Evolutionary conservation across 2,797 vertebrate genomes (phyloP), one percentile per base, ranked within the genome.

Genomic region (Pseudopleuronectes americanus): DNA sequence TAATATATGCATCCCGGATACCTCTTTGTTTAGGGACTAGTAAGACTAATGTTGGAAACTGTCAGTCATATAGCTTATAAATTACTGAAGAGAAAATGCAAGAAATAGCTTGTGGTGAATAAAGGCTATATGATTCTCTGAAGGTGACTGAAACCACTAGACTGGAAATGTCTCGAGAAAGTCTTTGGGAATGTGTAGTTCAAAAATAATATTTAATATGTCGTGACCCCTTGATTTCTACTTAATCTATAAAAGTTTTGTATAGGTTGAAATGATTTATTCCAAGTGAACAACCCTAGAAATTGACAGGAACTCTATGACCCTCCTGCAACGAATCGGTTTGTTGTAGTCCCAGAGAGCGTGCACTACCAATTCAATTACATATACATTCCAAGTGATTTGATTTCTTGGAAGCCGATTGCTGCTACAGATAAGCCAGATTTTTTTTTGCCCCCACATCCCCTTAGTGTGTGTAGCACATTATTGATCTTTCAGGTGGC

Each of bases 31-130:
- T 61, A 43, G 60, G 1, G 0, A 8, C 9, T 48, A 49, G 59
- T 56, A 31, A 57, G 69, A 12, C 33, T 36, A 36, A 38, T 3
- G 36, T 24, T 23, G 26, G 62, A 53, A 72, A 65, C 57, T 51
- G 57, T 81, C 64, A 41, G 7, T 64, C 57, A 53, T 23, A 26
- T n/a, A 31, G 24, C 26, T 21, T 54, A 54, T 85, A 52, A 85
- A 77, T 84, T 71, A 78, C 74, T 74, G n/a, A 84, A 33, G 53
- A 57, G 59, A 17, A 58, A 81, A 77, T 23, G 13, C 58, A 81
- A 77, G 65, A 90, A 79, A 76, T 80, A 68, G 36, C 53, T 68
- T n/a, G 57, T 60, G 66, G 54, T 70, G 63, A 49, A 56, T 53
- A 17, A 12, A 38, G 69, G 74, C 48, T 79, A 61, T 68, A 26